Evolutionary conservation across 2,113 vertebrate genomes (phyloP), one percentile per base, ranked within the genome.

Genomic region (Cnemophilus loriae): DNA sequence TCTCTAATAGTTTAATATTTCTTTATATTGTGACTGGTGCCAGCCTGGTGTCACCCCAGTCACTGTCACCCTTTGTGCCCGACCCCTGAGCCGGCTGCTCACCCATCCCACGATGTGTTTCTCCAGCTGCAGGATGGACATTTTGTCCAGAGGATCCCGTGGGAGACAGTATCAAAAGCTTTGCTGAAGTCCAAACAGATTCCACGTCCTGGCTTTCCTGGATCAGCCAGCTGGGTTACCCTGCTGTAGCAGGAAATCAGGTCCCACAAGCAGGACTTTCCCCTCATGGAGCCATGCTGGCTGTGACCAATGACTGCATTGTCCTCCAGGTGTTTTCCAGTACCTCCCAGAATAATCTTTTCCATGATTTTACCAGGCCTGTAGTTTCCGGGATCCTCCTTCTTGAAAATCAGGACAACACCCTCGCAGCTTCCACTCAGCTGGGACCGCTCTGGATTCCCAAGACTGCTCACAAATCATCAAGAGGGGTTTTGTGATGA

Each of bases 1-100:
- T 17, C 55, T 28, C 39, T 2, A 6, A 21, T 0, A n/a, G 11
- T 63, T 87, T 12, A 7, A 63, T 35, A 5, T 12, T 11, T 3
- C 2, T 26, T 63, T 4, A 5, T 1, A 23, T 2, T 24, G 49
- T 20, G 28, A 4, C 32, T 10, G 10, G 7, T 67, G 35, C 49
- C 65, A 87, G 41, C 11, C 85, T 64, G 67, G 27, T 56, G 76
- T 16, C 76, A 63, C 49, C 26, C 7, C 11, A 3, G 49, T 2
- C 65, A n/a, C 75, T 12, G 56, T 1, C 74, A 63, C 65, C 85
- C 49, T 47, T 3, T 24, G 74, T 70, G 63, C 63, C 52, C 3
- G 0, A 6, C 32, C 55, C 64, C n/a, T 11, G 56, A 39, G 37
- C 49, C 65, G 17, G n/a, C 2, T 39, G 69, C 75, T 64, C 75